phyloP scores from a whole-genome alignment of 1,140 invertebrate species.

The Penaeus japonicus region DNA sequence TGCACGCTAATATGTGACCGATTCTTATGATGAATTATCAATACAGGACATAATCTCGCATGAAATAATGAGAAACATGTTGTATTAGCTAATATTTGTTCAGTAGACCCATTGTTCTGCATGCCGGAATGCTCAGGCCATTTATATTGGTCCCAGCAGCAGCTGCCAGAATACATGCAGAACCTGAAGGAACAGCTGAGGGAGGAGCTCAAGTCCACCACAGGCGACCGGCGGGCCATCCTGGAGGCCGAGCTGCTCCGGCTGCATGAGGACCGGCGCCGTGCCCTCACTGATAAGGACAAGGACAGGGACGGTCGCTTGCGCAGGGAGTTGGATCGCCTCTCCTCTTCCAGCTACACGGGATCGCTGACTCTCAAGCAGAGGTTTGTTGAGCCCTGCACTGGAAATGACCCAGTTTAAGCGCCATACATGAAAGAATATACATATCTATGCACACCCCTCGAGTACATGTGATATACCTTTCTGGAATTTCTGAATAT shows the following conservation, averaged over 20 bases:
- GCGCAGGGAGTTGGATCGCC: conserved; percentile 60
- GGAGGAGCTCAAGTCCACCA: conserved; percentile 68
- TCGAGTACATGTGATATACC: no score
- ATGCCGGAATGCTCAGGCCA: conserved; percentile 46
- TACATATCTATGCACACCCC: no score
- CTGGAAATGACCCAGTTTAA: not conserved
- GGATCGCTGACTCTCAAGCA: conserved; percentile 56
- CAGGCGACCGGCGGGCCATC: conserved; percentile 64
- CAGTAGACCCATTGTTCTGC: not conserved
- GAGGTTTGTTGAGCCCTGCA: conserved; percentile 51
- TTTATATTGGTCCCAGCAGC: conserved; percentile 59
- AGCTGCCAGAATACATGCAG: conserved; percentile 68
- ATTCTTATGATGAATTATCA: conserved; percentile 9
- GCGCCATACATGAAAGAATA: no score
- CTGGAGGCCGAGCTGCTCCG: conserved; percentile 65
- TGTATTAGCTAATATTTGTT: conserved; percentile 7
- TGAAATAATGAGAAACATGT: conserved; percentile 17
- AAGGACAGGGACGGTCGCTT: conserved; percentile 62
- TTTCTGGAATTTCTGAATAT: no score
- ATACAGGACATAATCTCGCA: conserved; percentile 46
- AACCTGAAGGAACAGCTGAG: conserved; percentile 68
- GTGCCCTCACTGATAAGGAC: conserved; percentile 61
- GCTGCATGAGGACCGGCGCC: conserved; percentile 62
- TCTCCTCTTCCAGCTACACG: conserved; percentile 61
- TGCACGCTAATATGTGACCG: conserved; percentile 31